Base-by-base conservation (phyloP, 2,797 vertebrate species). In the Dermochelys coriacea region DNA sequence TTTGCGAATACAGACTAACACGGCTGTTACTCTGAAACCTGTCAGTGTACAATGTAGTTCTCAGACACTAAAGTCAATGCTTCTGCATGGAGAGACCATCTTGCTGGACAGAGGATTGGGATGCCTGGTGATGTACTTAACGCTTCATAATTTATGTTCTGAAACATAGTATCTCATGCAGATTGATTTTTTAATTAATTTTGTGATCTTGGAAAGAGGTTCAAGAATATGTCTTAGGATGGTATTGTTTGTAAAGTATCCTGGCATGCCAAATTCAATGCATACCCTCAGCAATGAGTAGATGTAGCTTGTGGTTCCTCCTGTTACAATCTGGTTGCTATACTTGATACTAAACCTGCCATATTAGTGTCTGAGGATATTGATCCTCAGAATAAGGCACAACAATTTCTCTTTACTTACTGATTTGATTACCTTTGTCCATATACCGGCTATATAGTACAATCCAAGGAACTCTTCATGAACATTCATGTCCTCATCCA, bases 221-320 rank as follows among this genome's bases (percentile, higher is more conserved):
- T 61, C 79, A 93, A 83, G 50, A 94, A 86, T 31, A 90, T 80
- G 34, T 90, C 88, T 96, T 88, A 96, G 81, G 75, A 87, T 55
- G 61, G 68, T 81, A 95, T 92, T 92, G 80, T 94, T 96, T 95
- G 95, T 96, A 94, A 94, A 87, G 78, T 86, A 92, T 92, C 89
- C 90, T 95, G 84, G 93, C 96, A 93, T 83, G 79, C 94, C 81
- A 86, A 80, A 95, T 86, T 92, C 88, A 90, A 91, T 80, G 89
- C 79, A 68, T 50, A 84, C 52, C 88, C 52, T 75, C 95, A 89
- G 49, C 14, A 50, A 31, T 64, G 79, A 91, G 85, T 95, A 82
- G 55, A 81, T 11, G 86, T 21, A 91, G 81, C 74, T 93, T 85
- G 94, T 57, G 86, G 81, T 92, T 93, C 80, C 82, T 84, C 89